These are phyloP conservation scores for Epinephelus cyanopodus DNA, from an alignment of 2,113 vertebrate genomes.

Conservation along the genomic window DNA sequence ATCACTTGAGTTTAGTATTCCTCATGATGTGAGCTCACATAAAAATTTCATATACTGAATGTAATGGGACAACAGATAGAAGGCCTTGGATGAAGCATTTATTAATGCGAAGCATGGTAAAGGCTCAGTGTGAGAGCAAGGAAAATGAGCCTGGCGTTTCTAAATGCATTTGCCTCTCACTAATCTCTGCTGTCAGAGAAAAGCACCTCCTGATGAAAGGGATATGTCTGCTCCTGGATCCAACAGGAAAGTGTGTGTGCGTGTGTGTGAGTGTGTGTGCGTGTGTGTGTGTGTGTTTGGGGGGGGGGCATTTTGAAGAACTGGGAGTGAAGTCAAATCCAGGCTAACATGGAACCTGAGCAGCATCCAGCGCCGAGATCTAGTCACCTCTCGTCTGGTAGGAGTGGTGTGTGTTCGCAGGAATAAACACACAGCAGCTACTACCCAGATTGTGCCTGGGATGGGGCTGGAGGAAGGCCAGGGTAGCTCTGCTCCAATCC, in stretches of 20 bases:
- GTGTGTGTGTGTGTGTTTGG: no score
- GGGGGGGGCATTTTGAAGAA: conserved; percentile 64
- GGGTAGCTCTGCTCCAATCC: conserved; percentile 34
- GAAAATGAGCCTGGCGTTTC: conserved; percentile 56
- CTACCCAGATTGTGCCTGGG: conserved; percentile 49
- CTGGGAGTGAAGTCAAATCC: conserved; percentile 67
- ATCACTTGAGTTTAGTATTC: conserved; percentile 31
- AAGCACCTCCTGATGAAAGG: conserved; percentile 76
- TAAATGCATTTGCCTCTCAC: conserved; percentile 66
- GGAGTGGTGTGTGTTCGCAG: conserved; percentile 36
- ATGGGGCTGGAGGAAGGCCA: conserved; percentile 61
- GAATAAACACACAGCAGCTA: conserved; percentile 49
- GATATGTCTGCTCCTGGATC: conserved; percentile 64
- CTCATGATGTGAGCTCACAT: conserved; percentile 11
- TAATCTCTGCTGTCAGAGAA: conserved; percentile 79
- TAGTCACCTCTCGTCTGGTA: conserved; percentile 64
- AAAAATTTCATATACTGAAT: conserved; percentile 30
- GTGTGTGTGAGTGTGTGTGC: not conserved
- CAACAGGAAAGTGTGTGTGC: conserved; percentile 34
- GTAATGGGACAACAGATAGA: conserved; percentile 42
- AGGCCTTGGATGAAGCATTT: conserved; percentile 54
- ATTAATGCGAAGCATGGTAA: conserved; percentile 57
- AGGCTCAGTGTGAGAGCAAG: conserved; percentile 52
- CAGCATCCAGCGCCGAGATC: conserved; percentile 40
- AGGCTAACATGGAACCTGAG: conserved; percentile 51